Evolutionary conservation across 2,113 vertebrate species (phyloP).

Genomic region (Ageneiosus marmoratus): DNA sequence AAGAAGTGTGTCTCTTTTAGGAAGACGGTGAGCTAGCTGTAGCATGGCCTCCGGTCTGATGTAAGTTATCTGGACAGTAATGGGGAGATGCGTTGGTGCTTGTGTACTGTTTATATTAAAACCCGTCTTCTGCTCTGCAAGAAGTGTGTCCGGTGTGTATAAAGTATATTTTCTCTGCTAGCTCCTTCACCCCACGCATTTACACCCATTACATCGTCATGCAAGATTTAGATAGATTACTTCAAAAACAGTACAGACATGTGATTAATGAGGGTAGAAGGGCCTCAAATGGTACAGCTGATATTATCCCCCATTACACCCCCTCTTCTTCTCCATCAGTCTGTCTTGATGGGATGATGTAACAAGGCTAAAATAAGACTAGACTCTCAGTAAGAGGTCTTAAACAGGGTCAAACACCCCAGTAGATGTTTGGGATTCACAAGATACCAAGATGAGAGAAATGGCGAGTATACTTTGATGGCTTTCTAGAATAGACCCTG

Average conservation of each 20-base stretch:
- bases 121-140: too few species aligned
- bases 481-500: background rate
- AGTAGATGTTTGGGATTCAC: conserved; percentile 34
- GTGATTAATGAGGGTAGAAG: conserved; percentile 17
- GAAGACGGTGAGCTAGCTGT: too few species aligned
- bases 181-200: too few species aligned
- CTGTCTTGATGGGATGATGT: conserved; percentile 47
- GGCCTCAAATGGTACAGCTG: conserved; percentile 14
- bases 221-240: conserved; percentile 13
- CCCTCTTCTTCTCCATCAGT: conserved; percentile 13
- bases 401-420: conserved; percentile 36
- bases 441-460: conserved; percentile 16
- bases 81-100: too few species aligned
- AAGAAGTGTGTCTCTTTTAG: too few species aligned
- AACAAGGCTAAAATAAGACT: conserved; percentile 46
- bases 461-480: conserved; percentile 18
- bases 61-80: too few species aligned
- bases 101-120: too few species aligned
- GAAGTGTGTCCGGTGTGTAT: too few species aligned
- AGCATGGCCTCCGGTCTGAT: too few species aligned
- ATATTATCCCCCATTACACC: conserved; percentile 25
- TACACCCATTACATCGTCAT: too few species aligned
- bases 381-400: background rate
- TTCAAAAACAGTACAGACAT: background rate
- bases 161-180: too few species aligned